Percentiles rank a stretch among this genome's conserved stretches.
Conservation (phyloP, 2,113 vertebrate species). For the Puntigrus tetrazona region DNA sequence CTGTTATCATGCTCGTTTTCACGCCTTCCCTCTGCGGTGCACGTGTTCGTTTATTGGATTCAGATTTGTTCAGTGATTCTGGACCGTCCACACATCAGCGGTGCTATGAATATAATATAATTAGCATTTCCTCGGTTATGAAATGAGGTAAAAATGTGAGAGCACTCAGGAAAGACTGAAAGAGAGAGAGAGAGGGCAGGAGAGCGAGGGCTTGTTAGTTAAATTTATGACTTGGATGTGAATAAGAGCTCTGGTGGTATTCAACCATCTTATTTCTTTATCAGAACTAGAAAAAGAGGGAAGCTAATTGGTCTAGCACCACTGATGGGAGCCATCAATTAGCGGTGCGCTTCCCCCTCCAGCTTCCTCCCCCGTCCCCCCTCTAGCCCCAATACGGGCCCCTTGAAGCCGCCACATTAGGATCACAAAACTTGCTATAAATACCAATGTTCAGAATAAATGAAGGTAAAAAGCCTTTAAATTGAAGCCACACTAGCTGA, state of each 20-base stretch:
- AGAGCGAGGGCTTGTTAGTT: conserved; percentile 74
- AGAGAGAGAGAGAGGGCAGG: conserved; percentile 14
- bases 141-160: conserved; percentile 57
- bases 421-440: conserved; percentile 82
- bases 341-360: conserved; percentile 67
- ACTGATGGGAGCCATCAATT: conserved; percentile 79
- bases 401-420: conserved; percentile 75
- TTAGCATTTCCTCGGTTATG: conserved; percentile 66
- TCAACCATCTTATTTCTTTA: conserved; percentile 74
- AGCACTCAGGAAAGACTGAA: conserved; percentile 3
- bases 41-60: conserved; percentile 59
- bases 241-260: conserved; percentile 68
- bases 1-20: conserved; percentile 42
- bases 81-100: conserved; percentile 68
- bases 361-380: conserved; percentile 64
- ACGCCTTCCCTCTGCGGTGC: conserved; percentile 54
- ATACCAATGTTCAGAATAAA: conserved; percentile 81
- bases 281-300: conserved; percentile 70
- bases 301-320: conserved; percentile 76
- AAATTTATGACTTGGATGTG: conserved; percentile 75
- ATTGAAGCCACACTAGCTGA: conserved; percentile 74
- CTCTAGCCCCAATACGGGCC: conserved; percentile 64
- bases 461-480: conserved; percentile 76
- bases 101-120: conserved; percentile 68
- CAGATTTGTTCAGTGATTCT: conserved; percentile 67